Evolutionary conservation across 2,888 invertebrate genomes (phyloP).

Genomic region (Sicus ferrugineus): DNA sequence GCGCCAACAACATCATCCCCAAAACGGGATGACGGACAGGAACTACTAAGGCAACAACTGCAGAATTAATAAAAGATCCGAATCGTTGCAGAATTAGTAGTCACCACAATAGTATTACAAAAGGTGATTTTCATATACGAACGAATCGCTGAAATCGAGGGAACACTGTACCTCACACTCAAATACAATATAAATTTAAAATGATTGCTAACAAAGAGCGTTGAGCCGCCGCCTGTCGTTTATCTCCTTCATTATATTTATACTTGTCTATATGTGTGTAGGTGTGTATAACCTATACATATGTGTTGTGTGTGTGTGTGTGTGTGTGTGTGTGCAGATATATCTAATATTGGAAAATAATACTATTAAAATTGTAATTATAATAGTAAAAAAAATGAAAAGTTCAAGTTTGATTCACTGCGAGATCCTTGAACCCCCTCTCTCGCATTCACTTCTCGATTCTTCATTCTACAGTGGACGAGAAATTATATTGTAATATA

Average conservation of each 20-base stretch:
- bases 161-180: conserved; percentile 7
- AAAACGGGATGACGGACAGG: not conserved
- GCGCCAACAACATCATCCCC: conserved; percentile 7
- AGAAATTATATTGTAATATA: too few relatives aligned
- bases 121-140: not conserved
- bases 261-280: conserved; percentile 7
- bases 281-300: too few relatives aligned
- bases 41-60: not conserved
- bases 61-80: not conserved
- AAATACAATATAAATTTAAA: conserved; percentile 12
- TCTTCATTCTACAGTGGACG: too few relatives aligned
- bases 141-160: conserved; percentile 11
- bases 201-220: conserved; percentile 27
- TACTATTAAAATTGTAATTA: not conserved
- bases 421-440: too few relatives aligned
- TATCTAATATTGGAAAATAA: not conserved
- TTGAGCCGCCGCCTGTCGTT: conserved; percentile 18
- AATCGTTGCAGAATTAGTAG: not conserved
- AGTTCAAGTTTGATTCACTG: not conserved
- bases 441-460: too few relatives aligned
- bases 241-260: conserved; percentile 20
- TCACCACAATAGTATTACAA: too few relatives aligned
- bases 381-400: not conserved
- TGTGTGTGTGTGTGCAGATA: conserved; percentile 1
- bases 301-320: not conserved